A percentile compares a stretch with the other conserved stretches of the same genome.
phyloP scores from a whole-genome alignment of 2,797 vertebrate genomes.

The Sebastes ruberrimus region DNA sequence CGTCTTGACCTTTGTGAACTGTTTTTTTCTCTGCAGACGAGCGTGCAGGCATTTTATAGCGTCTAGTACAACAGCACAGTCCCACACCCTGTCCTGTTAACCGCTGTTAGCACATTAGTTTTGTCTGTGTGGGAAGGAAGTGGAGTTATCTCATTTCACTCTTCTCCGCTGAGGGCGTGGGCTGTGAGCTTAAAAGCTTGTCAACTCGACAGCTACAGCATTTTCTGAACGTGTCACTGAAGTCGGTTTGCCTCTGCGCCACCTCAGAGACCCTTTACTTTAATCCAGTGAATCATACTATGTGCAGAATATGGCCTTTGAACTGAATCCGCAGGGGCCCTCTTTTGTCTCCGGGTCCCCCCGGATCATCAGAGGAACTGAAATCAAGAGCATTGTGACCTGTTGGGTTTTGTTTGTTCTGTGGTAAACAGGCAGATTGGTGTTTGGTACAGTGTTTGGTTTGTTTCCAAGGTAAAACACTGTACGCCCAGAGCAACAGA shows the following conservation, averaged over 20 bases:
- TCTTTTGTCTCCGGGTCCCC: slow-evolving; percentile 31
- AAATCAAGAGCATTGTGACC: slow-evolving; percentile 49
- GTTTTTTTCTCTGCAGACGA: slow-evolving; percentile 16
- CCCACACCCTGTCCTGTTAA: slow-evolving; percentile 58
- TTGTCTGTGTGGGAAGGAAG: slow-evolving; percentile 63
- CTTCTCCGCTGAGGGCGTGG: slow-evolving; percentile 30
- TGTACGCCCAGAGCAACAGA: neutral
- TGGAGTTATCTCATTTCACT: slow-evolving; percentile 53
- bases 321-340: slow-evolving; percentile 30
- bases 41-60: slow-evolving; percentile 12
- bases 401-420: slow-evolving; percentile 35
- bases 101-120: slow-evolving; percentile 40
- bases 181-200: slow-evolving; percentile 21
- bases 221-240: slow-evolving; percentile 38
- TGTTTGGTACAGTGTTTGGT: neutral
- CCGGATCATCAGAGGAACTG: slow-evolving; percentile 37
- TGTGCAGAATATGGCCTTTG: slow-evolving; percentile 46
- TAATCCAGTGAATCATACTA: slow-evolving; percentile 4
- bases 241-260: slow-evolving; percentile 15
- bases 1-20: slow-evolving; percentile 16
- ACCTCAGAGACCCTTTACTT: neutral
- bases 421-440: slow-evolving; percentile 7
- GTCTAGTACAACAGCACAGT: slow-evolving; percentile 4
- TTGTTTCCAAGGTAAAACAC: neutral
- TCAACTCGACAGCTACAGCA: slow-evolving; percentile 9